Base-by-base conservation (phyloP, 2,888 invertebrate species). In the Globia sparganii region DNA sequence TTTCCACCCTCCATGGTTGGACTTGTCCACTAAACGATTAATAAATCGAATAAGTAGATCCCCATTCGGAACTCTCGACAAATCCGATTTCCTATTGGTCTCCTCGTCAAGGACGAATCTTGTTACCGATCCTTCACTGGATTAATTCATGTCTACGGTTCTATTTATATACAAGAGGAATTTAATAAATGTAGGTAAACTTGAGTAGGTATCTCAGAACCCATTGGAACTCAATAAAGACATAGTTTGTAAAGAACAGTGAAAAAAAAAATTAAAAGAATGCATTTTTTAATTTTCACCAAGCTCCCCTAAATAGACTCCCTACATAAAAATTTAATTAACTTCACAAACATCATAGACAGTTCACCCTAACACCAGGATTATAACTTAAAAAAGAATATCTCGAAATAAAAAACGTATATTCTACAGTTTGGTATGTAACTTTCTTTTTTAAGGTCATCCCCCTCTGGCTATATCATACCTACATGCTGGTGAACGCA, bases 11-110 rank as follows among this genome's bases (percentile, higher is more conserved):
- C 72, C 21, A 25, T 28, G 31, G 18, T 56, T 59, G 28, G 68
- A 65, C 58, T 69, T 75, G 66, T 77, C 78, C 75, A 66, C 75
- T 83, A 83, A 82, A 83, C 72, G 78, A 78, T 83, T 83, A 83
- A 85, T 86, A 86, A 86, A 84, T 84, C 72, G 59, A 86, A 82
- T 86, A 82, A 86, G 65, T 72, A 64, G 56, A 78, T 70, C 69
- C 73, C 56, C 86, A 78, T 67, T 82, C 66, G 75, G 83, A 78
- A 82, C 68, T 72, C 40, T 61, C 28, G 59, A 86, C 75, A 70
- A 86, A 83, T 84, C 74, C 40, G 78, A 84, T 84, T 86, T 86
- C 72, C 78, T 72, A 53, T 72, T 75, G 65, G 65, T 65, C 34
- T 64, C 58, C 61, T 56, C 56, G 46, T 67, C 62, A 78, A 78